Evolutionary conservation across 1,140 invertebrate species (phyloP).

Genomic region (Atta cephalotes): DNA sequence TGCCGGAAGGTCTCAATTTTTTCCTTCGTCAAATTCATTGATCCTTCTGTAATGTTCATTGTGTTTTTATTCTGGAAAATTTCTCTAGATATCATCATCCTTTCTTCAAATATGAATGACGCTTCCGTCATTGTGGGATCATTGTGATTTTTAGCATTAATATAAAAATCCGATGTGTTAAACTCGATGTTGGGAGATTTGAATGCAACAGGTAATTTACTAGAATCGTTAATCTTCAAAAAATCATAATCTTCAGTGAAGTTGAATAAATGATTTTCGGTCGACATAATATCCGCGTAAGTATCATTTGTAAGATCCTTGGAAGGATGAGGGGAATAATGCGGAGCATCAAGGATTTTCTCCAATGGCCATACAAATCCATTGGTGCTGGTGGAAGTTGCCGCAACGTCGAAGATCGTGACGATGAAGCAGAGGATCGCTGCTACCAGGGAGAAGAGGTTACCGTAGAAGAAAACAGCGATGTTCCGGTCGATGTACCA

Average conservation of each 20-base stretch:
- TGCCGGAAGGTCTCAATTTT: constrained; percentile 47
- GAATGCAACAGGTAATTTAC: not conserved
- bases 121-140: constrained; percentile 6
- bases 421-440: constrained; percentile 74
- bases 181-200: not conserved
- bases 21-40: constrained; percentile 14
- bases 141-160: not conserved
- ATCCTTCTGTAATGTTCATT: constrained; percentile 42
- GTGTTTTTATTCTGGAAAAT: not conserved
- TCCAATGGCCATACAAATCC: constrained; percentile 62
- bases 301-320: not conserved
- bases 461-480: constrained; percentile 87
- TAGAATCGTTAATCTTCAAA: not conserved
- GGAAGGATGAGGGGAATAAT: not conserved
- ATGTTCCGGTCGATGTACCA: constrained; percentile 90
- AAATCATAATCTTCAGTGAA: not conserved
- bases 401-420: constrained; percentile 74
- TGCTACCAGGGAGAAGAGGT: constrained; percentile 72
- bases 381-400: constrained; percentile 11
- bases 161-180: not conserved
- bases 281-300: not conserved
- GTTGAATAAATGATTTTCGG: not conserved
- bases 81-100: not conserved
- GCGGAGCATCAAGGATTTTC: constrained; percentile 39
- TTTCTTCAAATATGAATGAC: constrained; percentile 24